Percentiles rank a stretch among this genome's conserved stretches.
Evolutionary conservation across 2,797 vertebrate species (phyloP).

Genomic region (Danio aesculapii): DNA sequence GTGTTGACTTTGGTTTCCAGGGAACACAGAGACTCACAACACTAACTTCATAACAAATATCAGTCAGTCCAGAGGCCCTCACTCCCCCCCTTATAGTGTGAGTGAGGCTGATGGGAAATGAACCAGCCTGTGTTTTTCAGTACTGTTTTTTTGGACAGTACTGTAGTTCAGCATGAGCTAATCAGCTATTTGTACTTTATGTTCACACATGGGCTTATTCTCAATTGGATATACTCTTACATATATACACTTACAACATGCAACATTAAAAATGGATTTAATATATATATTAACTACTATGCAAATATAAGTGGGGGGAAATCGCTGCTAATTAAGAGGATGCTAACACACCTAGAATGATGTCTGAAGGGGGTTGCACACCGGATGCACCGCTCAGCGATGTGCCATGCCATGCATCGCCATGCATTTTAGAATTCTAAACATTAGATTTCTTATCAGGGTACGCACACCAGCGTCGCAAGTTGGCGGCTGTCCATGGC

Average conservation of each 20-base stretch:
- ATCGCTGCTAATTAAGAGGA: too few species aligned
- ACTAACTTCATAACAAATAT: slow-evolving; percentile 77
- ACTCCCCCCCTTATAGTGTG: slow-evolving; percentile 58
- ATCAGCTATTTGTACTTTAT: not conserved
- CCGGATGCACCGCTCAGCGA: too few species aligned
- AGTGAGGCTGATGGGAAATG: slow-evolving; percentile 38
- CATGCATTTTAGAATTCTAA: too few species aligned
- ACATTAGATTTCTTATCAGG: too few species aligned
- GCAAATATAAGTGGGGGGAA: too few species aligned
- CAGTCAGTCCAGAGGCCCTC: slow-evolving; percentile 63
- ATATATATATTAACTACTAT: too few species aligned
- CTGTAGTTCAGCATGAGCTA: slow-evolving; percentile 24
- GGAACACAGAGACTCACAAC: slow-evolving; percentile 70
- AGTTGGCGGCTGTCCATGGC: too few species aligned
- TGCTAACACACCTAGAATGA: too few species aligned
- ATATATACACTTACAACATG: not conserved
- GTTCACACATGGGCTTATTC: not conserved
- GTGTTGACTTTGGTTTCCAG: slow-evolving; percentile 73
- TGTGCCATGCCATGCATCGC: too few species aligned
- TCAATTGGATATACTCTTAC: not conserved
- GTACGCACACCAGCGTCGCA: too few species aligned
- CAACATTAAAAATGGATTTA: not conserved
- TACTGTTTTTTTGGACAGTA: slow-evolving; percentile 1
- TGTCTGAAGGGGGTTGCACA: too few species aligned
- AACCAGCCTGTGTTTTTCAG: slow-evolving; percentile 34